Evolutionary conservation across 2,797 vertebrate species (phyloP).

Genomic region (Coregonus suidteri): DNA sequence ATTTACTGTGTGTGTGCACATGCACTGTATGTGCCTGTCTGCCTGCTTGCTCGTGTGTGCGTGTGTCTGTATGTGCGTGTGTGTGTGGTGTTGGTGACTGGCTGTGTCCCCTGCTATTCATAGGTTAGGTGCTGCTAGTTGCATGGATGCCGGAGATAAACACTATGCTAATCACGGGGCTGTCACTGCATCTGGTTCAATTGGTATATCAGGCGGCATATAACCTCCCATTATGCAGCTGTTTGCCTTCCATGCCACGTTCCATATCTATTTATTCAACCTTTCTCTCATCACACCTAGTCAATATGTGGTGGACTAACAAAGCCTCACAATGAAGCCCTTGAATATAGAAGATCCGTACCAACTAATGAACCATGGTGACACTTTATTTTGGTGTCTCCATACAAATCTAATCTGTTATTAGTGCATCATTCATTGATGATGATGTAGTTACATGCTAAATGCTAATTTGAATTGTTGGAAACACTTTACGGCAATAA

Average conservation of each 20-base stretch:
- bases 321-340: conserved; percentile 22
- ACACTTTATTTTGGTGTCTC: no score
- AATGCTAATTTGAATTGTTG: no score
- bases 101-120: conserved; percentile 30
- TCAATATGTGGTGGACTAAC: conserved; percentile 18
- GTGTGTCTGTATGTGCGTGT: conserved; percentile 11
- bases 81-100: conserved; percentile 10
- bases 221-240: conserved; percentile 38
- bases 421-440: no score
- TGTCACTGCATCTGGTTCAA: conserved; percentile 24
- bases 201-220: conserved; percentile 17
- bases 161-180: conserved; percentile 27
- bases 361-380: no score
- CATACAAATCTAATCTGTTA: no score
- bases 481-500: neutral
- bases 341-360: conserved; percentile 5
- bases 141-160: conserved; percentile 22
- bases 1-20: conserved; percentile 13
- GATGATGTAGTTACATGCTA: no score
- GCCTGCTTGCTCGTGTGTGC: conserved; percentile 28
- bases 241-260: conserved; percentile 29
- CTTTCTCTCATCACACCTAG: conserved; percentile 20
- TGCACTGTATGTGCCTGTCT: conserved; percentile 30
- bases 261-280: conserved; percentile 35
- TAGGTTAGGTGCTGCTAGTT: conserved; percentile 17